These are phyloP conservation scores for Prunella strophiata DNA, from an alignment of 2,797 vertebrate genomes.

Conservation along the genomic window DNA sequence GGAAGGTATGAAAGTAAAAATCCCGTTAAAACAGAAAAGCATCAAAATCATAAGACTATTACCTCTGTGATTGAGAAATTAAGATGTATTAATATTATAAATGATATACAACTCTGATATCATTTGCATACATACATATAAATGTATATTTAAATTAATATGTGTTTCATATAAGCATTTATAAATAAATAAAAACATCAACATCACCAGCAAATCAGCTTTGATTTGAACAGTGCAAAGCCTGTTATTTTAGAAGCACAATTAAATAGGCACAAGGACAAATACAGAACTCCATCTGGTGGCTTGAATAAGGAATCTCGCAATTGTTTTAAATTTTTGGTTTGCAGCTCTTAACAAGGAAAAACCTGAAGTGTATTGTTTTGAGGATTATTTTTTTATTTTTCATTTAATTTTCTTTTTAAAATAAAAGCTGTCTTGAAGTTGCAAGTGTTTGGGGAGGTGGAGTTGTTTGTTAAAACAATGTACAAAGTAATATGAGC, in stretches of 20 bases:
- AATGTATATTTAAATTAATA: not conserved
- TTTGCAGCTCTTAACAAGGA: not conserved
- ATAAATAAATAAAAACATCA: not conserved
- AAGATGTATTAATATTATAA: not conserved
- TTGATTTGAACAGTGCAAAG: not conserved
- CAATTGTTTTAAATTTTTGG: not conserved
- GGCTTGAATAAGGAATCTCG: not conserved
- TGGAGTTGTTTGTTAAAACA: not conserved
- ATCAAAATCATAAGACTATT: not conserved
- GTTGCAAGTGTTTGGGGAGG: not conserved
- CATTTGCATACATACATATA: not conserved
- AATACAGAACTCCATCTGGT: slow-evolving; percentile 51
- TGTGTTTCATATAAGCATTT: not conserved
- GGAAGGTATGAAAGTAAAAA: not conserved
- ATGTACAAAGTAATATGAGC: not conserved
- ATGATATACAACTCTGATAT: not conserved
- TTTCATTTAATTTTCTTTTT: not conserved
- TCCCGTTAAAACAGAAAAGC: not conserved
- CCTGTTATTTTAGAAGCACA: not conserved
- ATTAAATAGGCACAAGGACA: not conserved
- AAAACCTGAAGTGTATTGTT: not conserved
- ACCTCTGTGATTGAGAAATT: not conserved
- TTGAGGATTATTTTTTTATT: not conserved
- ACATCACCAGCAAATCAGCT: not conserved
- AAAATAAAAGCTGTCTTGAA: not conserved